phyloP scores from a whole-genome alignment of 2,113 vertebrate genomes.

The Chaetodon trifascialis region DNA sequence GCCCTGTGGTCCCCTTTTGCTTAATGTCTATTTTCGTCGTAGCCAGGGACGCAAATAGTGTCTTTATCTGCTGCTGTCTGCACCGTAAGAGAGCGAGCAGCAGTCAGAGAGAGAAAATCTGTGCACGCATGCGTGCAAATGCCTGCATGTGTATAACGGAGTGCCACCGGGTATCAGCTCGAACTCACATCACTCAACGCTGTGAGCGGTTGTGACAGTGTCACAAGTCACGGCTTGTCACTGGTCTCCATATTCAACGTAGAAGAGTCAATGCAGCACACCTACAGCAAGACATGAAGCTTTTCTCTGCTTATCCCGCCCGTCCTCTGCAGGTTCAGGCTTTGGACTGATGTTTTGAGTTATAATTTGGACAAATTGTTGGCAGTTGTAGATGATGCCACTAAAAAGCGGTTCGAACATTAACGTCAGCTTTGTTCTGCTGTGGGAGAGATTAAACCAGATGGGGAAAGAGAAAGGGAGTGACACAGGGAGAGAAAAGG shows the following conservation, averaged over 20 bases:
- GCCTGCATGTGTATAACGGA: neutral
- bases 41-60: constrained; percentile 23
- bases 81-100: constrained; percentile 1
- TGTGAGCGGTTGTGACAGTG: constrained; percentile 29
- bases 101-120: constrained; percentile 6
- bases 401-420: constrained; percentile 29
- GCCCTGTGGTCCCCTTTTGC: constrained; percentile 15
- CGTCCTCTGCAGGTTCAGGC: constrained; percentile 7
- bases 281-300: constrained; percentile 15
- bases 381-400: constrained; percentile 37
- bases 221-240: constrained; percentile 64
- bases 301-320: neutral
- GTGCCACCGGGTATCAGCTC: constrained; percentile 8
- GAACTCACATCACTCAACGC: constrained; percentile 47
- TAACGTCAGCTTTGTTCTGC: constrained; percentile 9
- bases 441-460: constrained; percentile 23
- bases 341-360: neutral
- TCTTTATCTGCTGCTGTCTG: constrained; percentile 54
- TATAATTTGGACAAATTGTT: constrained; percentile 38
- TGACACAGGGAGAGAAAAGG: constrained; percentile 26
- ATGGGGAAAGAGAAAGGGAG: constrained; percentile 35
- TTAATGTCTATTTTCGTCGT: constrained; percentile 61
- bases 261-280: neutral
- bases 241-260: neutral
- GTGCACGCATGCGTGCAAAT: constrained; percentile 29